phyloP scores from a whole-genome alignment of 2,113 vertebrate species.

The Pteruthius melanotis region DNA sequence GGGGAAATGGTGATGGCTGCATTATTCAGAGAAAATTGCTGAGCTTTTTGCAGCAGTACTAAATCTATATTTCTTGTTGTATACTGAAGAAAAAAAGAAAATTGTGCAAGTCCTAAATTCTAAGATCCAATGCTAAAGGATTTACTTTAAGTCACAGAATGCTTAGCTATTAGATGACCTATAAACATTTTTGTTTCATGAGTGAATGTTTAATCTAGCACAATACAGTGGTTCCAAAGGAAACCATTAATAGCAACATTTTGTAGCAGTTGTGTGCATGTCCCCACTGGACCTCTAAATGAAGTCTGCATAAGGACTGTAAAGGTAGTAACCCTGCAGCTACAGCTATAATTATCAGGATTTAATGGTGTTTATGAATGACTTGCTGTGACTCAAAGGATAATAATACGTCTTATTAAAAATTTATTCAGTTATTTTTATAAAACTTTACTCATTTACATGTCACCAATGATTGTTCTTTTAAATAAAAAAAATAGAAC shows the following conservation, averaged over 20 bases:
- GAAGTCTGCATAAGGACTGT: constrained; percentile 52
- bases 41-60: not conserved
- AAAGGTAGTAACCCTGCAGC: constrained; percentile 67
- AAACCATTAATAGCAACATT: constrained; percentile 60
- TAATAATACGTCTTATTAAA: constrained; percentile 70
- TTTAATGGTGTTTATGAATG: constrained; percentile 72
- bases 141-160: not conserved
- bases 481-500: constrained; percentile 46
- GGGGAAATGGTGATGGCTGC: not conserved
- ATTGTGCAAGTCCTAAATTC: not conserved
- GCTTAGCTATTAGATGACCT: constrained; percentile 27
- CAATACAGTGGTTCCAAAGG: constrained; percentile 24
- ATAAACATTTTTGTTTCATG: constrained; percentile 52
- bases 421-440: constrained; percentile 69
- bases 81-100: not conserved
- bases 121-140: not conserved
- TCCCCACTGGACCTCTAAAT: constrained; percentile 70
- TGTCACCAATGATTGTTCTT: constrained; percentile 43
- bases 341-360: constrained; percentile 69
- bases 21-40: constrained; percentile 49
- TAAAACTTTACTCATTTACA: constrained; percentile 64
- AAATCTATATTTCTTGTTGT: not conserved
- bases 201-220: constrained; percentile 54
- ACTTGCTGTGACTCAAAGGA: constrained; percentile 67
- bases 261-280: constrained; percentile 49